phyloP scores from a whole-genome alignment of 2,797 vertebrate genomes.

The Acomys russatus region DNA sequence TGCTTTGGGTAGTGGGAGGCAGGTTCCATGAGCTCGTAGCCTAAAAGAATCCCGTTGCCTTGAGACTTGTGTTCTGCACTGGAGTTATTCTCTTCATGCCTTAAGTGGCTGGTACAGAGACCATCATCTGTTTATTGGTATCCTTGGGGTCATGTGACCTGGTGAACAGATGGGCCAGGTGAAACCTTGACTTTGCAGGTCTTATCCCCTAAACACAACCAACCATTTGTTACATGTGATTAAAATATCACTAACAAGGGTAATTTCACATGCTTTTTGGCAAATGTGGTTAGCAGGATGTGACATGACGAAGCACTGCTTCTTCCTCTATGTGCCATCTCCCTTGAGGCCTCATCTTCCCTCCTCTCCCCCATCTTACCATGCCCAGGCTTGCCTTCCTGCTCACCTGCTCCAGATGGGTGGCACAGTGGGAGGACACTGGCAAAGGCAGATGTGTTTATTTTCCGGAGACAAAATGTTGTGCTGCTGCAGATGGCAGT shows the following conservation, averaged over 20 bases:
- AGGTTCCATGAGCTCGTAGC: neutral
- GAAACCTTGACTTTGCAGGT: slow-evolving; percentile 78
- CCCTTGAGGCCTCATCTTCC: slow-evolving; percentile 82
- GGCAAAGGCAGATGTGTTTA: slow-evolving; percentile 92
- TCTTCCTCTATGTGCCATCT: slow-evolving; percentile 79
- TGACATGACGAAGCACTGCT: slow-evolving; percentile 73
- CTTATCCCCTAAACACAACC: slow-evolving; percentile 73
- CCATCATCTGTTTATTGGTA: slow-evolving; percentile 61
- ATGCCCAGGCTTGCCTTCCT: slow-evolving; percentile 85
- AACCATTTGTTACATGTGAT: slow-evolving; percentile 76
- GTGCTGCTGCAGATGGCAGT: slow-evolving; percentile 89
- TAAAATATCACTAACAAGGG: slow-evolving; percentile 81
- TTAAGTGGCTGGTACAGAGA: slow-evolving; percentile 76
- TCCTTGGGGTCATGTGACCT: slow-evolving; percentile 74
- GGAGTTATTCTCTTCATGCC: slow-evolving; percentile 79
- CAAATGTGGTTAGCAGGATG: slow-evolving; percentile 83
- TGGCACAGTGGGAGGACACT: slow-evolving; percentile 90
- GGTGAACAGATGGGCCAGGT: slow-evolving; percentile 83
- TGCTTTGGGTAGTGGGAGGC: neutral
- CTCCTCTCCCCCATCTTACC: slow-evolving; percentile 67
- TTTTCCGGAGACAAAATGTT: slow-evolving; percentile 89
- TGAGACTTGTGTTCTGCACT: slow-evolving; percentile 45
- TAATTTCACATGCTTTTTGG: slow-evolving; percentile 85
- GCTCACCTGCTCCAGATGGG: slow-evolving; percentile 92
- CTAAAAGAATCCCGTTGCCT: slow-evolving; percentile 62